Base-by-base conservation (phyloP, 2,888 invertebrate genomes). In the Epistrophella euchroma region DNA sequence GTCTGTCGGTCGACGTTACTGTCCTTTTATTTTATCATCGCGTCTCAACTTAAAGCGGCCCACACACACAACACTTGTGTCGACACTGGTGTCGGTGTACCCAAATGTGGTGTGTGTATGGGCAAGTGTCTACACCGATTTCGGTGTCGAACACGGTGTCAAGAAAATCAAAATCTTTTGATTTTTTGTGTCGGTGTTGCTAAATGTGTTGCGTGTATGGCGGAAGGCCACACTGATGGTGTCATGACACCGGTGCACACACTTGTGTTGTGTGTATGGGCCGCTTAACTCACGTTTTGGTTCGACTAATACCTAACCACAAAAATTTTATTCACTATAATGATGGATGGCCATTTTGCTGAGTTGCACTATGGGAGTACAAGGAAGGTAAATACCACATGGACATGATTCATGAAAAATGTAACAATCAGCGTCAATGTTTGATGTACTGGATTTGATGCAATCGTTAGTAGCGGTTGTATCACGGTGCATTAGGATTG, bases 401-500 rank as follows among this genome's bases (percentile, higher is more conserved):
- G 70, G 82, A 60, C 70, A 82, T 86, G 82, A 82, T 86, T 82
- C 81, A 86, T 82, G 86, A 82, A 73, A 77, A 78, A 78, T 82
- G 82, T 68, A 77, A 86, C 86, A 86, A 86, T 82, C 82, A 86
- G 77, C 81, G 81, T 86, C 85, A 86, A 86, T 81, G 85, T 86
- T 86, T 81, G 85, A 86, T 77, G 82, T 86, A 86, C 82, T 81
- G 86, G 77, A 56, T 71, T 70, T 77, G 81, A 77, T 81, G 85
- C 76, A 86, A 81, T 85, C 85, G 60, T 58, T 72, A 71, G 40
- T 62, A 60, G 72, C 73, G 62, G 68, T 37, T 81, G 73, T 73
- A 80, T 68, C 75, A 76, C 60, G 56, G 58, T 74, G 77, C 81
- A 81, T 71, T 77, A 77, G 81, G 52, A 81, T 45, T 74, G 64